Evolutionary conservation across 1,140 invertebrate genomes (phyloP).

Genomic region (Saccostrea glomerata): DNA sequence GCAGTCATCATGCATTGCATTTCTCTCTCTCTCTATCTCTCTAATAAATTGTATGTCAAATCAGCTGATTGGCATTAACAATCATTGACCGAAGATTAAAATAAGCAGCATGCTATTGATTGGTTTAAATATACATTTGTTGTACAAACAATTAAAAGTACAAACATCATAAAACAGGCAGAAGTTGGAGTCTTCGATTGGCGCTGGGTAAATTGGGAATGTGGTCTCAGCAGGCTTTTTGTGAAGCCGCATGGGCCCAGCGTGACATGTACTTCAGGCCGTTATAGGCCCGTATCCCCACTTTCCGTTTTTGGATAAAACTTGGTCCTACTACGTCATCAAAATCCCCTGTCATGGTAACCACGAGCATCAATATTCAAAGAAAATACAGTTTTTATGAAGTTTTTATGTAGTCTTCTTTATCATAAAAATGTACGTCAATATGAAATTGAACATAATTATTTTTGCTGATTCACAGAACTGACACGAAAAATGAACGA

Average conservation of each 20-base stretch:
- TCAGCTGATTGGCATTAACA: slow-evolving; percentile 6
- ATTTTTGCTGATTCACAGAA: background rate
- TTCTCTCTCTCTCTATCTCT: background rate
- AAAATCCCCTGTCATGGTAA: background rate
- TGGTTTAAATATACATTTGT: slow-evolving; percentile 16
- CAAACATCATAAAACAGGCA: background rate
- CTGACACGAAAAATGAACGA: background rate
- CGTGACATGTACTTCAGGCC: background rate
- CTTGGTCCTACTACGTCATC: slow-evolving; percentile 30
- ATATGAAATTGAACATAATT: background rate
- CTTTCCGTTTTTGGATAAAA: slow-evolving; percentile 21
- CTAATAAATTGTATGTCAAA: background rate
- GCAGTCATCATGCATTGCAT: too few species aligned
- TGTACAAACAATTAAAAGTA: slow-evolving; percentile 24
- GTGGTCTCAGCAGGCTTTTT: slow-evolving; percentile 17
- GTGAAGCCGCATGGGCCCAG: slow-evolving; percentile 2
- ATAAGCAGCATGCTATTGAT: background rate
- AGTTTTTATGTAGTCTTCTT: background rate
- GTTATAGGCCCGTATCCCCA: background rate
- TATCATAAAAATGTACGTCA: background rate
- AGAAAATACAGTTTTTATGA: background rate
- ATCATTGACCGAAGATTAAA: background rate
- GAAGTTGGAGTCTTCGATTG: background rate
- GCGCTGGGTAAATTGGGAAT: background rate
- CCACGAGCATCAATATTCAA: slow-evolving; percentile 1